Evolutionary conservation across 2,113 vertebrate species (phyloP).

Genomic region (Triplophysa dalaica): DNA sequence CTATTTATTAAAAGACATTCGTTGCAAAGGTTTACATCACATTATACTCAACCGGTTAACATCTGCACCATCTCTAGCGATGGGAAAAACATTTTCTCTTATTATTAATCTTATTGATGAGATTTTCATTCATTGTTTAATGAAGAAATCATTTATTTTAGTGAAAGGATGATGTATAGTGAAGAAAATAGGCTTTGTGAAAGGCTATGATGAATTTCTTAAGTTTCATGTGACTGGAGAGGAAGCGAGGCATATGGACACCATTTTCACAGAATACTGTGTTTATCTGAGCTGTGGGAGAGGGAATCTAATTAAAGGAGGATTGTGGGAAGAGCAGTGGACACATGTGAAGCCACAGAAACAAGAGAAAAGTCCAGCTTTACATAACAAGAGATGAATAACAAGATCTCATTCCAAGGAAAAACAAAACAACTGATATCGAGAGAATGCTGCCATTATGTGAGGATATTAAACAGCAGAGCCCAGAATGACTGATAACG

Average conservation of each 20-base stretch:
- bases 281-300: constrained; percentile 20
- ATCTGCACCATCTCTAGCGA: too few relatives aligned
- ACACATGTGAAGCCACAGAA: constrained; percentile 11
- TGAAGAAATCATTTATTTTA: too few relatives aligned
- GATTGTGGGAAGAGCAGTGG: constrained; percentile 1
- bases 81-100: too few relatives aligned
- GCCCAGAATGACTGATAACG: background rate
- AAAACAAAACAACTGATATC: background rate
- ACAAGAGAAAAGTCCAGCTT: too few relatives aligned
- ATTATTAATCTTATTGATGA: too few relatives aligned
- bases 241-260: constrained; percentile 25
- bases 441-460: background rate
- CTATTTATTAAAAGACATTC: too few relatives aligned
- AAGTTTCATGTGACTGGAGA: constrained; percentile 8
- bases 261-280: constrained; percentile 20
- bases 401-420: too few relatives aligned
- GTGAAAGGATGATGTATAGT: too few relatives aligned
- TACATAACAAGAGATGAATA: too few relatives aligned
- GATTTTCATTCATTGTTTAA: too few relatives aligned
- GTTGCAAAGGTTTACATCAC: too few relatives aligned
- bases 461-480: background rate
- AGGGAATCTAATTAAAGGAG: constrained; percentile 36
- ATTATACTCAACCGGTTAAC: too few relatives aligned
- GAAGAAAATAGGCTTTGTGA: background rate
- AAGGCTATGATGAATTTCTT: constrained; percentile 34